Conservation (phyloP, 2,888 invertebrate genomes). For the Rotaria magnacalcarata region DNA sequence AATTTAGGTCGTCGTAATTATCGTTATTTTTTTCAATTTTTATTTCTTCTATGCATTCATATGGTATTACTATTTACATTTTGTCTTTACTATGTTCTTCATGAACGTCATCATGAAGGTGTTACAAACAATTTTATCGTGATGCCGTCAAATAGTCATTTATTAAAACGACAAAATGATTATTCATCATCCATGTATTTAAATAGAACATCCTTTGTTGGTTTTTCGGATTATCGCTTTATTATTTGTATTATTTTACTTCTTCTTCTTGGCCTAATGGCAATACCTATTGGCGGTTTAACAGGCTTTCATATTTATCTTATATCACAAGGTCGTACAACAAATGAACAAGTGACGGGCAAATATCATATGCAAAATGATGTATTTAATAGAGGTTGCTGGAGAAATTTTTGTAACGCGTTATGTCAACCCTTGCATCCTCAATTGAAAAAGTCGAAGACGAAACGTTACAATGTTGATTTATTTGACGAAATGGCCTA, state of each 20-base stretch:
- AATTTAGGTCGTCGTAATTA: conserved; percentile 41
- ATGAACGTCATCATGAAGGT: neutral
- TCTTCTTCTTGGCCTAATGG: conserved; percentile 37
- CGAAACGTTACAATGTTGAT: neutral
- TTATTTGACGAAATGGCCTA: neutral
- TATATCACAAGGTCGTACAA: conserved; percentile 46
- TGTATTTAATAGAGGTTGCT: conserved; percentile 38
- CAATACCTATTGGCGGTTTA: conserved; percentile 45
- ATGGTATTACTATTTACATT: conserved; percentile 36
- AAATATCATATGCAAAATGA: conserved; percentile 41
- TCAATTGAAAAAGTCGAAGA: neutral
- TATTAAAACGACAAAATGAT: neutral
- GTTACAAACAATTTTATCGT: neutral
- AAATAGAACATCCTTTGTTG: neutral
- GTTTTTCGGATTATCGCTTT: conserved; percentile 28
- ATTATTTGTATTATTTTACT: conserved; percentile 40
- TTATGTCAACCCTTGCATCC: conserved; percentile 19
- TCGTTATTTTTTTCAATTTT: conserved; percentile 47
- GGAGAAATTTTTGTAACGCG: conserved; percentile 37
- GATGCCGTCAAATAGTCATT: neutral
- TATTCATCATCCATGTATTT: neutral
- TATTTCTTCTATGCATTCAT: conserved; percentile 40
- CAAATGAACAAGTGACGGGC: conserved; percentile 46
- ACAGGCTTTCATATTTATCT: conserved; percentile 44
- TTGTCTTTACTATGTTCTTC: conserved; percentile 32